phyloP scores from a whole-genome alignment of 1,140 invertebrate species.

The Sycobia sp. region DNA sequence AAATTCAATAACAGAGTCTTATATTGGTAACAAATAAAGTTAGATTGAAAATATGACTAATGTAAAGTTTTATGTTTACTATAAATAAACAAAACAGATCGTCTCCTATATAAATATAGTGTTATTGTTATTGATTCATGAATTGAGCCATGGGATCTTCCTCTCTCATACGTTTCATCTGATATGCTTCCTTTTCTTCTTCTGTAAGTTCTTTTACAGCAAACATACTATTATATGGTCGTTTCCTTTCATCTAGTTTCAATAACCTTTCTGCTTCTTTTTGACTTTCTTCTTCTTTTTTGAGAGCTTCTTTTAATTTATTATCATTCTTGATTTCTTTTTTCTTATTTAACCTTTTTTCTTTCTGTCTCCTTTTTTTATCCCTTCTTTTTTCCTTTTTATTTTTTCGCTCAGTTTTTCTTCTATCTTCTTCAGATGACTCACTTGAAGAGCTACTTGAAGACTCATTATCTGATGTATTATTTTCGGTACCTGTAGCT shows the following conservation, averaged over 20 bases:
- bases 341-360: conserved; percentile 73
- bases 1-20: too few species aligned
- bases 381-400: conserved; percentile 63
- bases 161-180: conserved; percentile 79
- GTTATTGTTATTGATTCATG: neutral
- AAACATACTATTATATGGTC: conserved; percentile 90
- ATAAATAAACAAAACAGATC: too few species aligned
- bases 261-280: conserved; percentile 71
- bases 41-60: too few species aligned
- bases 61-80: too few species aligned
- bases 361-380: conserved; percentile 67
- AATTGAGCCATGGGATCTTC: conserved; percentile 93
- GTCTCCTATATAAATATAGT: too few species aligned
- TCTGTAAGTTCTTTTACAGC: conserved; percentile 83
- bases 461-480: conserved; percentile 36
- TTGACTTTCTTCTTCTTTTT: conserved; percentile 69
- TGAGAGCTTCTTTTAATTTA: conserved; percentile 66
- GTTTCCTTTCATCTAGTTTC: conserved; percentile 83
- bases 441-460: conserved; percentile 40
- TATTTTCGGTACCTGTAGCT: neutral
- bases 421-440: conserved; percentile 46
- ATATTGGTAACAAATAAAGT: too few species aligned
- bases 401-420: conserved; percentile 40
- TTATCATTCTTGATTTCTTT: conserved; percentile 64
- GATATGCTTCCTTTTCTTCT: conserved; percentile 93